A percentile compares a stretch with the other conserved stretches of the same genome.
phyloP scores from a whole-genome alignment of 2,888 invertebrate species.

The Scaptomyza reducta region DNA sequence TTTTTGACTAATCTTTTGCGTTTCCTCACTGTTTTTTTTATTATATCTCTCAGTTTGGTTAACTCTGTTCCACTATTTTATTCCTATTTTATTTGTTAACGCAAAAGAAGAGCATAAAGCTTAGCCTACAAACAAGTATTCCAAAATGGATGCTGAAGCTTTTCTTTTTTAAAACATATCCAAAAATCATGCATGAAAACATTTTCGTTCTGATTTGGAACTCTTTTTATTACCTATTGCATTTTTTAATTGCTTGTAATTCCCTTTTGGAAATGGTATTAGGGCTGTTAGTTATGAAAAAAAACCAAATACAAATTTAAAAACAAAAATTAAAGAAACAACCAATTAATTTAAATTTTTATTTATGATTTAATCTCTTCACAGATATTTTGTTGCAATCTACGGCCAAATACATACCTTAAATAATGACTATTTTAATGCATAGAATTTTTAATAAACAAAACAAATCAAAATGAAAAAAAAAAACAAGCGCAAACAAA shows the following conservation, averaged over 20 bases:
- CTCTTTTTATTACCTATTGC: constrained; percentile 20
- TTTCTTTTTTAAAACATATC: constrained; percentile 6
- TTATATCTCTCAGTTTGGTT: constrained; percentile 40
- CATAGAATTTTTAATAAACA: constrained; percentile 65
- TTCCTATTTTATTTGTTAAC: constrained; percentile 36
- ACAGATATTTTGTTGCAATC: constrained; percentile 84
- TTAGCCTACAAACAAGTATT: constrained; percentile 24
- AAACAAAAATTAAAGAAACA: constrained; percentile 41
- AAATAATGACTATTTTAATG: constrained; percentile 77
- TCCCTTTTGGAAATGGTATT: constrained; percentile 68
- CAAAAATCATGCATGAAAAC: constrained; percentile 45
- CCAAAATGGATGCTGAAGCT: constrained; percentile 17
- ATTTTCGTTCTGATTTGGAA: constrained; percentile 25
- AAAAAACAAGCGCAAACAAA: constrained; percentile 39
- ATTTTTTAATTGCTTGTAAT: constrained; percentile 43
- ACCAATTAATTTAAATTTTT: constrained; percentile 74
- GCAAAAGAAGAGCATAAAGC: constrained; percentile 51
- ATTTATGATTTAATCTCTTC: constrained; percentile 83
- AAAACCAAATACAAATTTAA: constrained; percentile 8
- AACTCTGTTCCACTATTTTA: constrained; percentile 46
- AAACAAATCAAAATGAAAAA: constrained; percentile 20
- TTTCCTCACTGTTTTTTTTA: constrained; percentile 43
- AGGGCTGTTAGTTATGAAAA: constrained; percentile 51
- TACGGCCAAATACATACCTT: constrained; percentile 83
- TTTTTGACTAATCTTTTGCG: constrained; percentile 72